A percentile compares a stretch with the other conserved stretches of the same genome.
Evolutionary conservation across 2,888 invertebrate genomes (phyloP).

Genomic region (Glyphotaelius pellucidus): DNA sequence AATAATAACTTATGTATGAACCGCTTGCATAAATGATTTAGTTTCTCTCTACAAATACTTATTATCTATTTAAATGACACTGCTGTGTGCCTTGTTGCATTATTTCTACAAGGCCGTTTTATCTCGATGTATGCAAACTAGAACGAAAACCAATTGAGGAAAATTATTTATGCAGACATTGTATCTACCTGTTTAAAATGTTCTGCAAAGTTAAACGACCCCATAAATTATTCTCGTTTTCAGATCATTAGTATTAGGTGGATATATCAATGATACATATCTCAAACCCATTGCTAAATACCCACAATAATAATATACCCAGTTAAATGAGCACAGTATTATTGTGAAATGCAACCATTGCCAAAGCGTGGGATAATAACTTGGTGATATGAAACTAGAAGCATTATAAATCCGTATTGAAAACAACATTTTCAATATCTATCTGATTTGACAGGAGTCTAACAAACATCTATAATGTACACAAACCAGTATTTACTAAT

Average conservation of each 20-base stretch:
- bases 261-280: not conserved
- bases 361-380: conserved; percentile 33
- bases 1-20: too few species aligned
- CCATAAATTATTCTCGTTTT: not conserved
- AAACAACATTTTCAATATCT: conserved; percentile 24
- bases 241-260: not conserved
- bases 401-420: conserved; percentile 2
- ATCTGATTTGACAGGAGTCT: conserved; percentile 19
- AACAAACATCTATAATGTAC: conserved; percentile 2
- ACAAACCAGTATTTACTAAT: conserved; percentile 27
- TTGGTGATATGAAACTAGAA: conserved; percentile 28
- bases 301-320: not conserved
- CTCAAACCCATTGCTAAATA: not conserved
- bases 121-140: not conserved
- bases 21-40: too few species aligned
- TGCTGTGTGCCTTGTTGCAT: not conserved
- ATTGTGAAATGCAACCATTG: conserved; percentile 29
- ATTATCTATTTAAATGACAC: not conserved
- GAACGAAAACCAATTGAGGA: not conserved
- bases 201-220: not conserved
- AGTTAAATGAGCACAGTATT: not conserved
- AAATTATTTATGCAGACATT: not conserved
- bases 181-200: not conserved
- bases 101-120: not conserved
- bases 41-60: not conserved